Evolutionary conservation across 2,888 invertebrate species (phyloP), one percentile per base, ranked within the genome.

Genomic region (Acanthococcus lagerstroemiae): DNA sequence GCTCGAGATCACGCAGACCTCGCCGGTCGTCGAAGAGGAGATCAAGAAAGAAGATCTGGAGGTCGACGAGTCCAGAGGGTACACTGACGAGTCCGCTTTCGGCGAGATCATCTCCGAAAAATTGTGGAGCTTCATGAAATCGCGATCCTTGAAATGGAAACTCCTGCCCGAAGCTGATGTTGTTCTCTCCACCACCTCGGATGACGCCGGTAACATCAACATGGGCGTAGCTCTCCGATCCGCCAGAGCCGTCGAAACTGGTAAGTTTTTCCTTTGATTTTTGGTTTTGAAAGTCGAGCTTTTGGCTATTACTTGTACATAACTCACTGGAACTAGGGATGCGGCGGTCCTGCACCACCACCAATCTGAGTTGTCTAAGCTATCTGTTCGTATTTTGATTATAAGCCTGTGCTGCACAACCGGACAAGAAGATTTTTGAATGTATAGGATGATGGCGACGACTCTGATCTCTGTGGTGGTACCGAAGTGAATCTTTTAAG

Each of bases 121-220:
- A 74, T 75, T 88, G 50, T 87, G 85, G 82, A 81, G 82, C 72
- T 90, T 89, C 74, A 80, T 88, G 58, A 84, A 84, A 68, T 86
- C 88, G 17, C 80, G 90, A 71, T 85, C 87, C 4, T 77, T 90
- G 71, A 84, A 87, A 74, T 90, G 89, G 83, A 84, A 84, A 75
- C 80, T 89, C 67, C 77, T 87, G 24, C 87, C 89, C 25, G 87
- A 86, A 70, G 85, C 90, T 19, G 90, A 90, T 72, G 80, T 90
- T 7, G 85, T 89, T 27, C 78, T 90, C 30, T 82, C 85, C 56
- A 85, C 88, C 52, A 82, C 81, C 55, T 83, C 84, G 4, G 80
- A 81, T 69, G 83, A 83, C 27, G 86, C 84, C 70, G 85, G 85
- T 9, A 82, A 83, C 48, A 76, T 87, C 70, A 86, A 84, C 71